Conservation (phyloP, 2,888 invertebrate species). For the Apantesis nais region DNA sequence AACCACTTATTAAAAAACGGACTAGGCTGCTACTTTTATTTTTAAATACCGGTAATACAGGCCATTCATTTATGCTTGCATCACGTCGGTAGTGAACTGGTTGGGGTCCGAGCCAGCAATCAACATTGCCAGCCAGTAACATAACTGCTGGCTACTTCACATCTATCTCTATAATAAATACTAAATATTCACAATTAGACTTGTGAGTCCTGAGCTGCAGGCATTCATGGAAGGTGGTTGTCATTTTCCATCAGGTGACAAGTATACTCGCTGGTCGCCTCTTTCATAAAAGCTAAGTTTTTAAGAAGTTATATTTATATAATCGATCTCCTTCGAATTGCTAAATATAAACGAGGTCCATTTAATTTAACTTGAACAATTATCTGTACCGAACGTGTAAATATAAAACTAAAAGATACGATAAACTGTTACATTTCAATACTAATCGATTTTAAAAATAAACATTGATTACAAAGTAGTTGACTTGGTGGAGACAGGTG, state of each 20-base stretch:
- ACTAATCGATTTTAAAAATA: slow-evolving; percentile 4
- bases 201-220: too few relatives aligned
- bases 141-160: too few relatives aligned
- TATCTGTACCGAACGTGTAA: background rate
- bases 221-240: too few relatives aligned
- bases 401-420: background rate
- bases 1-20: too few relatives aligned
- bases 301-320: background rate
- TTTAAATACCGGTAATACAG: too few relatives aligned
- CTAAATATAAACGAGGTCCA: background rate
- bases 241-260: too few relatives aligned
- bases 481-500: background rate
- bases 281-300: too few relatives aligned
- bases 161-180: background rate
- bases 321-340: background rate
- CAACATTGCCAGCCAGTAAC: too few relatives aligned
- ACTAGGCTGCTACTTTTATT: background rate
- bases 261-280: background rate
- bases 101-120: background rate
- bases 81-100: too few relatives aligned
- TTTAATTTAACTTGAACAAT: background rate
- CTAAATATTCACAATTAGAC: background rate
- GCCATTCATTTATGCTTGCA: background rate
- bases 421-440: background rate
- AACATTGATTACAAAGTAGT: background rate